Base-by-base conservation (phyloP, 2,888 invertebrate genomes). In the Chymomyza procnemis region DNA sequence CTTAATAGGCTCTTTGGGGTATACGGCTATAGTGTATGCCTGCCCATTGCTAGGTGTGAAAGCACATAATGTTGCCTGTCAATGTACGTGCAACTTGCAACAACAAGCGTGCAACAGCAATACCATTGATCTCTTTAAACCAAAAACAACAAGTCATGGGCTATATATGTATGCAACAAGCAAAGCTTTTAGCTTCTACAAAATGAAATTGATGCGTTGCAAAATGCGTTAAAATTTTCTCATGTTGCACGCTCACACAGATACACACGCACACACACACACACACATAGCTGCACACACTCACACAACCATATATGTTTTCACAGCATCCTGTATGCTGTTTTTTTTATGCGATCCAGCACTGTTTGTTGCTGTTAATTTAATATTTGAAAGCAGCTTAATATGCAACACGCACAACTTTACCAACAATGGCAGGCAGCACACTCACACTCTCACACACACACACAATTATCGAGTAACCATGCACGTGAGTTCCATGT, bases 181-280 rank as follows among this genome's bases (percentile, higher is more conserved):
- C 80, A 69, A 68, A 80, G 82, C 82, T 85, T 82, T 85, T 75
- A 79, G 80, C 73, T 73, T 71, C 64, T 66, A 71, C 73, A 85
- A 82, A 85, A 79, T 77, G 74, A 84, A 87, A 85, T 85, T 83
- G 84, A 87, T 87, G 85, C 79, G 80, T 85, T 87, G 85, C 74
- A 85, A 87, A 87, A 83, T 85, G 87, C 80, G 80, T 80, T 82
- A 75, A 86, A 72, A 78, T 78, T 73, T 67, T 14, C 70, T 76
- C 66, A 62, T 75, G 79, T 67, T 67, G 52, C 78, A 52, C 55
- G 56, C 65, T 66, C 34, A 34, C 55, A 64, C 30, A 48, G 30
- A 60, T 34, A 61, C 19, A 21, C 34, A 52, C 60, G 41, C 41
- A 57, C 41, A 56, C 54, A 54, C 54, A 58, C 58, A 59, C 52